phyloP scores from a whole-genome alignment of 1,140 invertebrate genomes.

The Campoletis sonorensis region DNA sequence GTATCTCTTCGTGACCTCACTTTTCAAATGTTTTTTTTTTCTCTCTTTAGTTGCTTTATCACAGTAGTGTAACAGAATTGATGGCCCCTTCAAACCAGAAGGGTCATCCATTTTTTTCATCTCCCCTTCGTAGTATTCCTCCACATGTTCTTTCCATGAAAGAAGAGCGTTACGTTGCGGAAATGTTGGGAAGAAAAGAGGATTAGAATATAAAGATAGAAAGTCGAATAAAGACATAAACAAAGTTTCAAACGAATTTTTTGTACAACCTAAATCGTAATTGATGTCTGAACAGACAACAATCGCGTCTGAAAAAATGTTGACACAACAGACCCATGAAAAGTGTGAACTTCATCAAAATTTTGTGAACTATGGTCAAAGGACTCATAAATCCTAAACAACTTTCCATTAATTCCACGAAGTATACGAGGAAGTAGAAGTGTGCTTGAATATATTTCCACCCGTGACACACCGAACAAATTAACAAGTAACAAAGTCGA shows the following conservation, averaged over 20 bases:
- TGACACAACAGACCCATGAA: too few species aligned
- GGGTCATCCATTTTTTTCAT: slow-evolving; percentile 29
- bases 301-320: too few species aligned
- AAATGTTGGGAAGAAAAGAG: not conserved
- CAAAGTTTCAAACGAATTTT: not conserved
- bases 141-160: not conserved
- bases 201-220: too few species aligned
- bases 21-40: not conserved
- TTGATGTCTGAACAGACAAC: too few species aligned
- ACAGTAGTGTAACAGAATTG: not conserved
- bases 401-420: too few species aligned
- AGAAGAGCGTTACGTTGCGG: not conserved
- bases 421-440: not conserved
- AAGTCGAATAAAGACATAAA: not conserved
- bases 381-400: too few species aligned
- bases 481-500: too few species aligned
- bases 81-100: slow-evolving; percentile 23
- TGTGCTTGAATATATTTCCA: too few species aligned
- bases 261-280: not conserved
- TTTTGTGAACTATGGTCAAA: too few species aligned
- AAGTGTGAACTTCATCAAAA: too few species aligned
- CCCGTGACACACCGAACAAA: too few species aligned
- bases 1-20: slow-evolving; percentile 57
- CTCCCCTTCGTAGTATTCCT: not conserved
- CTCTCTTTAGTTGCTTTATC: slow-evolving; percentile 15